Percentiles rank a stretch among this genome's conserved stretches.
phyloP scores from a whole-genome alignment of 2,888 invertebrate species.

The Eupithecia insigniata region DNA sequence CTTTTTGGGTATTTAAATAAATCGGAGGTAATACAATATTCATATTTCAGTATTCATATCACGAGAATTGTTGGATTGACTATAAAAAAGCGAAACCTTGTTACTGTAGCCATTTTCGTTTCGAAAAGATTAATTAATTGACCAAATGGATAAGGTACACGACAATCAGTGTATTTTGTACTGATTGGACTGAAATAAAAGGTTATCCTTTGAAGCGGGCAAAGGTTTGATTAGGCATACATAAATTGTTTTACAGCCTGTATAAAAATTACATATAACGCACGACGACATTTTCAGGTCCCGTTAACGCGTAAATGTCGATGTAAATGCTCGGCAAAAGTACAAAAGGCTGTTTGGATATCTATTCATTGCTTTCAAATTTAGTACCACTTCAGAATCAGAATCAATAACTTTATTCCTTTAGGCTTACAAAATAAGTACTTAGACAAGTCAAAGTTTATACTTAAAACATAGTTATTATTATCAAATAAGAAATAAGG shows the following conservation, averaged over 20 bases:
- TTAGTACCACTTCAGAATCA: neutral
- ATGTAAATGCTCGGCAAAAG: neutral
- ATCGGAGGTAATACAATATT: neutral
- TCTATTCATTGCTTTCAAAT: neutral
- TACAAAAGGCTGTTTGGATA: neutral
- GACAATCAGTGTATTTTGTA: neutral
- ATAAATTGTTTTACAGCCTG: neutral
- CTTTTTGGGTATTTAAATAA: neutral
- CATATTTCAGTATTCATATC: neutral
- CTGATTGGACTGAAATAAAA: constrained; percentile 3
- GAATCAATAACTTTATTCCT: too few species aligned
- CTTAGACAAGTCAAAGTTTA: too few species aligned
- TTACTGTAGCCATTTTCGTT: too few species aligned
- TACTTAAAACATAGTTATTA: too few species aligned
- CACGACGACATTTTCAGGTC: neutral
- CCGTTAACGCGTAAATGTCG: neutral
- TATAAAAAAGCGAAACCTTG: neutral
- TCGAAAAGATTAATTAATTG: neutral
- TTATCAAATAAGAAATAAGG: too few species aligned
- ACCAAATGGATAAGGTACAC: neutral
- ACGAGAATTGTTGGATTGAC: neutral
- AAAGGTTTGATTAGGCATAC: neutral
- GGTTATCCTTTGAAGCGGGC: neutral
- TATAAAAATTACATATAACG: neutral
- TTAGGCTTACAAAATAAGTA: too few species aligned